Conservation (phyloP, 2,888 invertebrate species). For the Autographa gamma region DNA sequence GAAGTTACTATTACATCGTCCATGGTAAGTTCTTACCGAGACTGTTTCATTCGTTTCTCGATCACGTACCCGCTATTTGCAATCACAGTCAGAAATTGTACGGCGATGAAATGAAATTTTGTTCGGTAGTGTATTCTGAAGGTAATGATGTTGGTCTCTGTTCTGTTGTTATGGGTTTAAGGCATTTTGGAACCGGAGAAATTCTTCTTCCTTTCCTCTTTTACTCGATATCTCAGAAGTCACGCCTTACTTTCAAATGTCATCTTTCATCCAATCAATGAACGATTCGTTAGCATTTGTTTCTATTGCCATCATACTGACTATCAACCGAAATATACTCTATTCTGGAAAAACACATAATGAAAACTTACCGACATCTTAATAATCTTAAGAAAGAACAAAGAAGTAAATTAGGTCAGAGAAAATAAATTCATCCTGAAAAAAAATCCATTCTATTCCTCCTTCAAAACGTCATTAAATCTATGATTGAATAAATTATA, state of each 20-base stretch:
- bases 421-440: not conserved
- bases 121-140: slow-evolving; percentile 3
- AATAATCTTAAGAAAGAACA: not conserved
- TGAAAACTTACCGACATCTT: not conserved
- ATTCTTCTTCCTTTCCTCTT: no score
- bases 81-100: slow-evolving; percentile 54
- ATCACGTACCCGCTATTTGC: slow-evolving; percentile 56
- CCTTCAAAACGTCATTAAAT: slow-evolving; percentile 27
- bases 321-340: no score
- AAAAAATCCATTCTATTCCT: slow-evolving; percentile 11
- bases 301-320: no score
- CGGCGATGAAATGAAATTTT: slow-evolving; percentile 43
- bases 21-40: slow-evolving; percentile 26
- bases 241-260: no score
- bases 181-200: not conserved
- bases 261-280: no score
- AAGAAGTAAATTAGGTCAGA: not conserved
- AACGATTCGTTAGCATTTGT: no score
- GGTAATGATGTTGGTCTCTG: slow-evolving; percentile 10
- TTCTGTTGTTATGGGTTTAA: not conserved
- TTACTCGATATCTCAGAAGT: no score
- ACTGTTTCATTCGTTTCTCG: slow-evolving; percentile 43
- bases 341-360: no score
- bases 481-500: slow-evolving; percentile 40
- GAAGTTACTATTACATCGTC: slow-evolving; percentile 31